Evolutionary conservation across 2,888 invertebrate species (phyloP).

Genomic region (Rhingia campestris): DNA sequence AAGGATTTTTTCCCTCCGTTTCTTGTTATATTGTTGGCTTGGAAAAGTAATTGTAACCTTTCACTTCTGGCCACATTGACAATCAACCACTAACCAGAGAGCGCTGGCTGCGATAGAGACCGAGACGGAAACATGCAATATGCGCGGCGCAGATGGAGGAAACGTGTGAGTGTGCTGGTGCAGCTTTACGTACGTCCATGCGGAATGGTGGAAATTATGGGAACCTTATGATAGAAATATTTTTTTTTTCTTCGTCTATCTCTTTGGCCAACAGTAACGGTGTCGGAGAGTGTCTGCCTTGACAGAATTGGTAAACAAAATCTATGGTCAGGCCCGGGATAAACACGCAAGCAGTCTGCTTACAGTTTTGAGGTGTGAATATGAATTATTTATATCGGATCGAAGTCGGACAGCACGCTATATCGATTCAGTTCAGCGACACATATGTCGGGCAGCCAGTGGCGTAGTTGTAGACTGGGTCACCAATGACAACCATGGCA

Average conservation of each 20-base stretch:
- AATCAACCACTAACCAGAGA: constrained; percentile 45
- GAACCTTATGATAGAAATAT: constrained; percentile 73
- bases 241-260: constrained; percentile 26
- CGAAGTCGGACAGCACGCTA: constrained; percentile 42
- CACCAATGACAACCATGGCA: constrained; percentile 54
- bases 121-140: constrained; percentile 58
- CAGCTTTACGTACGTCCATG: constrained; percentile 20
- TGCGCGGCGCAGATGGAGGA: constrained; percentile 29
- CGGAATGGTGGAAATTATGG: constrained; percentile 59
- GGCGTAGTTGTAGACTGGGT: constrained; percentile 55
- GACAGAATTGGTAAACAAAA: constrained; percentile 51
- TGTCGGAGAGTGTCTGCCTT: constrained; percentile 25
- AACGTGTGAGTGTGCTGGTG: constrained; percentile 16
- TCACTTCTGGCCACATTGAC: constrained; percentile 73
- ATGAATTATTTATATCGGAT: constrained; percentile 70
- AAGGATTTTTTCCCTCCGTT: constrained; percentile 53
- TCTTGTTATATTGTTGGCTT: constrained; percentile 59
- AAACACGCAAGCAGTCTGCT: constrained; percentile 58
- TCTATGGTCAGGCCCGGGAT: constrained; percentile 12
- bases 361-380: constrained; percentile 66
- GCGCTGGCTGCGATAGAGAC: background rate
- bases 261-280: constrained; percentile 9
- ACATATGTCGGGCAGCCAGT: constrained; percentile 32
- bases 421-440: constrained; percentile 33
- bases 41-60: constrained; percentile 74